Base-by-base conservation (phyloP, 2,797 vertebrate species). In the Gallinago stenura region DNA sequence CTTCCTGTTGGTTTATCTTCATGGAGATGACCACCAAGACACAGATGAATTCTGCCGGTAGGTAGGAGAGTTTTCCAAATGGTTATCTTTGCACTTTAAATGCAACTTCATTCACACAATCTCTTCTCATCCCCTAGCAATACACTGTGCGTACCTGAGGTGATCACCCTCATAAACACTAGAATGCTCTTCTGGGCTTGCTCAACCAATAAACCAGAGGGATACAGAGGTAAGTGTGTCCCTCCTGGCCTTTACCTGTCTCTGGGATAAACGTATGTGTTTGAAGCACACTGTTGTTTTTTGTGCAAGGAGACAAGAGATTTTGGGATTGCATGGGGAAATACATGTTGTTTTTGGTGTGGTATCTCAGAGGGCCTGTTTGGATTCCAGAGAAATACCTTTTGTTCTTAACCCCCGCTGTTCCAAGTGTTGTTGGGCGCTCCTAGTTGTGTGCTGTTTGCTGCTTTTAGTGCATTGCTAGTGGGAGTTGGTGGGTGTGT, bases 151-250 rank as follows among this genome's bases (percentile, higher is more conserved):
- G 98, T 98, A 89, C 99, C 99, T 95, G 99, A 99, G 96, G 99
- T 99, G 62, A 96, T 99, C 90, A 98, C 99, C 64, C 99, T 99
- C 94, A 98, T 99, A 97, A 99, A 99, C 97, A 98, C 98, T n/a
- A 98, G 99, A 91, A 99, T 99, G 99, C 98, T 99, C 58, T 99
- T 99, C 97, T 99, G 99, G 99, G 99, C 99, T 26, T 99, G 99
- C 96, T 99, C 99, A 90, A 99, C 99, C 96, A 99, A 99, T 98
- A 99, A 98, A 97, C 99, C 99, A 50, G 99, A 99, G 97, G 99
- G 99, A 91, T 99, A 99, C 97, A 98, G 99, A 98, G 99, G 99
- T 99, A 97, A 98, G 97, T 96, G 19, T 88, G 20, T 65, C 61
- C 19, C n/a, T 89, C 8, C 13, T 68, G 39, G 28, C 31, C 41